Percentiles rank a stretch among this genome's conserved stretches.
Conservation (phyloP, 2,113 vertebrate species). For the Clarias batrachus region DNA sequence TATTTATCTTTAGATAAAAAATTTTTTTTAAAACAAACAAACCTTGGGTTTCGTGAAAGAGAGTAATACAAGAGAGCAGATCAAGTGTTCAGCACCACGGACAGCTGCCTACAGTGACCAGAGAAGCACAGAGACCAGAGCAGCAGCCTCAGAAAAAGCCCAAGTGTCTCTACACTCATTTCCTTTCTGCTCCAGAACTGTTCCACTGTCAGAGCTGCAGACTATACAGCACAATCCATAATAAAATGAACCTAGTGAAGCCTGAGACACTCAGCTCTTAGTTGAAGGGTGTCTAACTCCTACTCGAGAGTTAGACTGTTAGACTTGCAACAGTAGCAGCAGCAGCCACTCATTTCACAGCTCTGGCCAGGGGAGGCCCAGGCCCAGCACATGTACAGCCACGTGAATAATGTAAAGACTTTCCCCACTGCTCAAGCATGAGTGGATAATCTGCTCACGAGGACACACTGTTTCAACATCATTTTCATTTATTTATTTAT, state of each 20-base stretch:
- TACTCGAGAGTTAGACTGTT: conserved; percentile 22
- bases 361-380: conserved; percentile 45
- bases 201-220: conserved; percentile 10
- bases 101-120: conserved; percentile 59
- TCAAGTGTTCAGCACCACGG: conserved; percentile 73
- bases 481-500: conserved; percentile 69
- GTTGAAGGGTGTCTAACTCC: conserved; percentile 39
- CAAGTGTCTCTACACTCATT: neutral
- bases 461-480: conserved; percentile 70
- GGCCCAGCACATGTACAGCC: conserved; percentile 52
- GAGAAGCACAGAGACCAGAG: neutral
- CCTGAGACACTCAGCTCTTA: conserved; percentile 40
- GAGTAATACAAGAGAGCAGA: conserved; percentile 58
- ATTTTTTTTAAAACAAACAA: neutral
- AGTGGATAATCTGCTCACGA: conserved; percentile 75
- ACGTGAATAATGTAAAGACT: conserved; percentile 73
- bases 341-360: conserved; percentile 54
- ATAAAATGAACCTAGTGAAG: conserved; percentile 54
- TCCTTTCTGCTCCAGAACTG: neutral
- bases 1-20: conserved; percentile 13
- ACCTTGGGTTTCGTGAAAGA: conserved; percentile 48
- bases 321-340: conserved; percentile 50
- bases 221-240: conserved; percentile 59
- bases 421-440: conserved; percentile 68
- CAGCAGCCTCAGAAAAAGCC: conserved; percentile 39